These are phyloP conservation scores for Lutjanus erythropterus DNA, from an alignment of 2,113 vertebrate genomes.

Conservation along the genomic window DNA sequence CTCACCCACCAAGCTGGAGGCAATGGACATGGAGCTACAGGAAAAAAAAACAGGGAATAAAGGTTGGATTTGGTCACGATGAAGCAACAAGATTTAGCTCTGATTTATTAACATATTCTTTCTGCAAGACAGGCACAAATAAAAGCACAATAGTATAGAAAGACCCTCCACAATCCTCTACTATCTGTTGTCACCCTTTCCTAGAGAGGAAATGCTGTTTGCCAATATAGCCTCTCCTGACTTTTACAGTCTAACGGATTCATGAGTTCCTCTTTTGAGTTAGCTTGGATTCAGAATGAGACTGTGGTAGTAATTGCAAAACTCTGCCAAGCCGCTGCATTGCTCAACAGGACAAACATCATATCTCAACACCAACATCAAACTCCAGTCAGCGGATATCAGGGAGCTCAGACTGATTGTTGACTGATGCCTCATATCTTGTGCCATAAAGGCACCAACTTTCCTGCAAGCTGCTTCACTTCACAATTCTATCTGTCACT, in stretches of 20 bases:
- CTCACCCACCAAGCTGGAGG: constrained; percentile 97
- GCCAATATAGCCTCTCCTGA: constrained; percentile 41
- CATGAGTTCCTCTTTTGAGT: constrained; percentile 74
- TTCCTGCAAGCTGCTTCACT: too few species aligned
- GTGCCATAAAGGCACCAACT: background rate
- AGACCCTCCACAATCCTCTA: background rate
- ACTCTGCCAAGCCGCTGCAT: constrained; percentile 26
- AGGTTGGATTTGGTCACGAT: background rate
- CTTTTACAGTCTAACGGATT: constrained; percentile 76
- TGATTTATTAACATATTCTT: background rate
- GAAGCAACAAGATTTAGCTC: background rate
- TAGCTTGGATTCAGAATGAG: constrained; percentile 5
- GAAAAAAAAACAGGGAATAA: background rate
- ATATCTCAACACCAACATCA: background rate
- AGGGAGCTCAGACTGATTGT: too few species aligned
- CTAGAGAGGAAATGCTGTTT: constrained; percentile 46
- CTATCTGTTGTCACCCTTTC: constrained; percentile 16
- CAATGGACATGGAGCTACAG: constrained; percentile 94
- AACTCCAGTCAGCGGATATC: background rate
- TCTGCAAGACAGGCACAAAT: background rate
- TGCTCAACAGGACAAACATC: constrained; percentile 55
- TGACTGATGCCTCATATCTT: background rate
- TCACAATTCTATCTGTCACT: background rate
- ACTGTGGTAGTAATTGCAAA: constrained; percentile 9
- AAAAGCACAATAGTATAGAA: background rate